Conservation (phyloP, 1,140 invertebrate species). For the Ips nitidus region DNA sequence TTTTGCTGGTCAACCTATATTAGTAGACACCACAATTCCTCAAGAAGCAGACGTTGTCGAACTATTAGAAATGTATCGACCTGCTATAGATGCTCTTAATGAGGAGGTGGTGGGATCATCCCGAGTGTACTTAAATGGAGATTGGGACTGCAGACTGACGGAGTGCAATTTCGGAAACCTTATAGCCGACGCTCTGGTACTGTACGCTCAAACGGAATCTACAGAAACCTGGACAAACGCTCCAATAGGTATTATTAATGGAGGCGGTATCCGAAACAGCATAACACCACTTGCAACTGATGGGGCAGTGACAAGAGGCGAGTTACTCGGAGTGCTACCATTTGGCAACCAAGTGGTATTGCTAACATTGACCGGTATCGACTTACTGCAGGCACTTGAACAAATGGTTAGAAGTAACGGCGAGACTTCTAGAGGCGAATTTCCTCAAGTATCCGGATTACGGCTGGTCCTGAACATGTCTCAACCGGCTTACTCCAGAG, state of each 20-base stretch:
- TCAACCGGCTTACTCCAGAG: constrained; percentile 53
- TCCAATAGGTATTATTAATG: constrained; percentile 72
- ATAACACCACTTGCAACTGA: constrained; percentile 58
- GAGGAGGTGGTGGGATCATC: constrained; percentile 63
- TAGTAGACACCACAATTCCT: constrained; percentile 66
- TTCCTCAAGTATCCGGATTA: constrained; percentile 64
- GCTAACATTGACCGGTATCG: constrained; percentile 57
- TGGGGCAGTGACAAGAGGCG: constrained; percentile 58
- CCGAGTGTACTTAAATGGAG: constrained; percentile 64
- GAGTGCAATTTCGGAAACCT: constrained; percentile 83
- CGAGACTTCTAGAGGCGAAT: constrained; percentile 57
- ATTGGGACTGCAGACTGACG: constrained; percentile 68
- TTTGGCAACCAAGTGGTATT: constrained; percentile 59
- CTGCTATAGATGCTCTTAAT: constrained; percentile 59
- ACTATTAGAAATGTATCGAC: constrained; percentile 63
- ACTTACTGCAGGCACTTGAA: constrained; percentile 56
- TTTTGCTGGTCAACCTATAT: constrained; percentile 77
- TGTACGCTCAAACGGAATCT: constrained; percentile 55
- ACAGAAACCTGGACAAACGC: constrained; percentile 69
- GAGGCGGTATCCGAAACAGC: constrained; percentile 66
- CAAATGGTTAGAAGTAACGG: constrained; percentile 57
- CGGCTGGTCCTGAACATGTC: constrained; percentile 58
- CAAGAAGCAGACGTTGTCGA: constrained; percentile 67
- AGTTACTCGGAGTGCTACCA: constrained; percentile 55
- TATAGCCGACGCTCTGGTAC: constrained; percentile 71